Base-by-base conservation (phyloP, 2,113 vertebrate species). In the Atlantisia rogersi region DNA sequence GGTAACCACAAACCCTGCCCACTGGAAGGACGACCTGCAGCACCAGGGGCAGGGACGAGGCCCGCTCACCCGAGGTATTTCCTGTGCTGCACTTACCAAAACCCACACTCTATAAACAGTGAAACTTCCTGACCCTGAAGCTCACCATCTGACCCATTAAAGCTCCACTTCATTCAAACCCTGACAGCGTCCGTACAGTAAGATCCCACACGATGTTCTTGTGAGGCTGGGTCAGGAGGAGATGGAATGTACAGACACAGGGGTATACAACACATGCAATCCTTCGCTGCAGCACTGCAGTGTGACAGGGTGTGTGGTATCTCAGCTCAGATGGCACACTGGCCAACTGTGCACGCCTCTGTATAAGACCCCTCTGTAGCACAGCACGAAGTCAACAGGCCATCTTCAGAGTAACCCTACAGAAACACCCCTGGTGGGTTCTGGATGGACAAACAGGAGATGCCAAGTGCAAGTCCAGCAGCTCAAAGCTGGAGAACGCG, bases 241-340 rank as follows among this genome's bases (percentile, higher is more conserved):
- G 17, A 68, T 26, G 55, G 35, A 8, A 32, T 32, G 29, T 31
- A 39, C 0, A 24, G 7, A 24, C 8, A 3, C 16, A 15, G 46
- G 31, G 31, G 7, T 55, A 4, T 21, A 25, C 7, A 0, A 0
- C 3, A 3, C 6, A 8, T 16, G 48, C 40, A 79, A 3, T 6
- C 25, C 58, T 46, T 56, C 78, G 28, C 46, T n/a, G 55, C 32
- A n/a, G 74, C 5, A 19, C 14, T 15, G 37, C 39, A 5, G 46
- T 5, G 58, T 28, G 79, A 39, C 24, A 3, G 0, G 5, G 29
- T 26, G 40, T 10, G 76, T 46, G 44, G 2, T 22, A 20, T 12
- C 93, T 69, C 42, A 82, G 83, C 82, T 58, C 48, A 35, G 50
- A 18, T 3, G 20, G 74, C 35, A 31, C 28, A 10, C 0, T 8